Percentiles rank a stretch among this genome's conserved stretches.
These are phyloP conservation scores for Antheraea yamamai DNA, from an alignment of 2,888 invertebrate species.

Conservation along the genomic window DNA sequence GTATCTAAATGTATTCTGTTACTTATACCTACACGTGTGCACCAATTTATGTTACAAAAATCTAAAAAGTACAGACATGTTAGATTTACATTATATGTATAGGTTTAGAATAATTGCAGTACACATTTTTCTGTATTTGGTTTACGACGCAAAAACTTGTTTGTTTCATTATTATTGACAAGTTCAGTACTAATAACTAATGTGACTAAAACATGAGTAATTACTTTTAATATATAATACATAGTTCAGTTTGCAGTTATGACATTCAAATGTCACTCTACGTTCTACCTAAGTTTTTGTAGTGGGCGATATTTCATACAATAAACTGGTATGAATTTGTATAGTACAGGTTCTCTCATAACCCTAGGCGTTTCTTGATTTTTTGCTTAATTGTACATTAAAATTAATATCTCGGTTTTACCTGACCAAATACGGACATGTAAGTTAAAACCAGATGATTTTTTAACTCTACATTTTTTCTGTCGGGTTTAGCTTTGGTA, in stretches of 20 bases:
- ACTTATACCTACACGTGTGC: too few species aligned
- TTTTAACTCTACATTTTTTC: neutral
- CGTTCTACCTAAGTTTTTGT: slow-evolving; percentile 6
- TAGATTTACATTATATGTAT: too few species aligned
- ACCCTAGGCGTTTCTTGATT: neutral
- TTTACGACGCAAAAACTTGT: neutral
- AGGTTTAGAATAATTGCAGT: neutral
- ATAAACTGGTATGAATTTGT: neutral
- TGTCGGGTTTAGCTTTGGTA: too few species aligned
- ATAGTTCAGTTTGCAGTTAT: neutral
- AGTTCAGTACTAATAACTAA: neutral
- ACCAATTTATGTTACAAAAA: too few species aligned
- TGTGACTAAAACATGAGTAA: slow-evolving; percentile 4
- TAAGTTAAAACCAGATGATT: neutral
- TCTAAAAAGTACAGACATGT: too few species aligned
- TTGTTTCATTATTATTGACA: neutral
- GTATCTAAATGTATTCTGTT: too few species aligned
- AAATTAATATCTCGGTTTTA: neutral
- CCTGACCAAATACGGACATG: neutral
- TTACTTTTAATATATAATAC: slow-evolving; percentile 3
- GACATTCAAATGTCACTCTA: slow-evolving; percentile 12
- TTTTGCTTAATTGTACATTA: neutral
- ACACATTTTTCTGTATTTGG: neutral
- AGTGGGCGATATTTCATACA: slow-evolving; percentile 1
- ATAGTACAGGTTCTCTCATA: neutral